phyloP scores from a whole-genome alignment of 2,888 invertebrate genomes.

The Scaptomyza cyrtandrae region DNA sequence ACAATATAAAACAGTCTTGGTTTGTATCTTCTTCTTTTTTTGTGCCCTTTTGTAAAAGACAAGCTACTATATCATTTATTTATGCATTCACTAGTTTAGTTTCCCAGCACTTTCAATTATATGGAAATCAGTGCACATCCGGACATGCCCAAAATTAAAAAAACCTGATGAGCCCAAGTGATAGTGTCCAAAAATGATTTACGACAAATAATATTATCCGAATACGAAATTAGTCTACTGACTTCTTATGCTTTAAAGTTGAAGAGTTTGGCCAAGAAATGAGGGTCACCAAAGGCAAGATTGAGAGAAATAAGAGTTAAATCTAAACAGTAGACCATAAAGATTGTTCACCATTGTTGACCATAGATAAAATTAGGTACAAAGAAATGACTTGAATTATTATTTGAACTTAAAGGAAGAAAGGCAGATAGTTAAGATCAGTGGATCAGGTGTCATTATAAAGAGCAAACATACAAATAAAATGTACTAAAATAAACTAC shows the following conservation, averaged over 20 bases:
- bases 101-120: slow-evolving; percentile 19
- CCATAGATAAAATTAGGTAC: slow-evolving; percentile 13
- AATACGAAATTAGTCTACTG: neutral
- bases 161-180: neutral
- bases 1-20: slow-evolving; percentile 7
- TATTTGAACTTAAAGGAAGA: neutral
- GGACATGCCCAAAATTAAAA: neutral
- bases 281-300: slow-evolving; percentile 15
- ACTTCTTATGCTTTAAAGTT: too few species aligned
- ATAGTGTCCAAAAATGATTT: slow-evolving; percentile 1
- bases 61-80: slow-evolving; percentile 16
- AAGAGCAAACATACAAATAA: neutral
- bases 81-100: slow-evolving; percentile 7
- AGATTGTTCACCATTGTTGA: slow-evolving; percentile 30
- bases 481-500: neutral
- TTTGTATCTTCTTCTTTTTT: slow-evolving; percentile 9
- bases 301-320: neutral
- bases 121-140: slow-evolving; percentile 17
- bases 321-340: slow-evolving; percentile 9
- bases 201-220: slow-evolving; percentile 4
- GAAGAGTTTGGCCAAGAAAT: neutral
- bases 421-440: neutral
- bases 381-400: slow-evolving; percentile 5
- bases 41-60: slow-evolving; percentile 18
- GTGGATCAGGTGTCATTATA: neutral